These are phyloP conservation scores for Myiothlypis chrysogaster DNA, from an alignment of 2,797 vertebrate species.

Conservation along the genomic window DNA sequence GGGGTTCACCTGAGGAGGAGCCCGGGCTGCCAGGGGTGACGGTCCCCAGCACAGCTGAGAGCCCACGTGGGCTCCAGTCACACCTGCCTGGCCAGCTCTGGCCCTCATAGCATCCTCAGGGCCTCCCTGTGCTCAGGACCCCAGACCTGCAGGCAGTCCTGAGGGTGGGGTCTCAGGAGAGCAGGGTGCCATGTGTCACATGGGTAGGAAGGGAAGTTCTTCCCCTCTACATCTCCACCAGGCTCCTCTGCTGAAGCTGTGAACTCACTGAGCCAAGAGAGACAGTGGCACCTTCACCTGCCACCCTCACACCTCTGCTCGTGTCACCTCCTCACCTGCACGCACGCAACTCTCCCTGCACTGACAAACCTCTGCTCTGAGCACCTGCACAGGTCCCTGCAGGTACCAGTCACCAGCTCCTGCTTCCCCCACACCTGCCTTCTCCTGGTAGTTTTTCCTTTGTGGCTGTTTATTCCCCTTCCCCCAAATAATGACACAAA, in stretches of 20 bases:
- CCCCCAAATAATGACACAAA: neutral
- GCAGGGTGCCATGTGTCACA: too few relatives aligned
- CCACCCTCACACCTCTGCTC: neutral
- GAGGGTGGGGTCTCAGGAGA: neutral
- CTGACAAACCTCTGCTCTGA: neutral
- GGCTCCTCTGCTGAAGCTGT: neutral
- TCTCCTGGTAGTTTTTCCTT: neutral
- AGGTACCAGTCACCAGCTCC: neutral
- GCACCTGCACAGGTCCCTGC: neutral
- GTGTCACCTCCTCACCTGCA: neutral
- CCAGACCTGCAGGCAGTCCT: neutral
- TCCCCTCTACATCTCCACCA: neutral
- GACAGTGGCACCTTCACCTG: neutral
- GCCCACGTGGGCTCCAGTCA: accelerated
- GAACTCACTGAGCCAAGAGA: neutral
- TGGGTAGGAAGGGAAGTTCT: neutral
- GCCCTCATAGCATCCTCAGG: neutral
- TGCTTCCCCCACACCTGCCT: neutral
- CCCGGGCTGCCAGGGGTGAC: accelerated
- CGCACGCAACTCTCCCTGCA: neutral
- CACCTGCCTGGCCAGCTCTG: neutral
- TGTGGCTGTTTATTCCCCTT: neutral
- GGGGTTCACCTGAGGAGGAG: neutral
- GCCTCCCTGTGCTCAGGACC: neutral
- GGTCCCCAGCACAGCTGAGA: accelerated